Evolutionary conservation across 2,888 invertebrate genomes (phyloP).

Genomic region (Criorhina ranunculi): DNA sequence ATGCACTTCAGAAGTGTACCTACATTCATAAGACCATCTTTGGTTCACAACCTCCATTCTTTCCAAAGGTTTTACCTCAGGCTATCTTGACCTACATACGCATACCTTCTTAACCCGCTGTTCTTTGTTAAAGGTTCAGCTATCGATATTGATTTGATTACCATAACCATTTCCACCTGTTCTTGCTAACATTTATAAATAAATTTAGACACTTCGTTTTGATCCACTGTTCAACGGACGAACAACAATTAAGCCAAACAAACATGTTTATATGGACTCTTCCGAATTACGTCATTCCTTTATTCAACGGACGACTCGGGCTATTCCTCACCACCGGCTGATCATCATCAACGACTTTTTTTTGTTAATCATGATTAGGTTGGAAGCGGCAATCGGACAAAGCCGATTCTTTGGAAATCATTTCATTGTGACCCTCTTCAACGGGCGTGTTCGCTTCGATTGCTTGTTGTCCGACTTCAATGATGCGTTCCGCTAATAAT

Average conservation of each 20-base stretch:
- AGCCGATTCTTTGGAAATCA: constrained; percentile 55
- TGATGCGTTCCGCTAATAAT: constrained; percentile 70
- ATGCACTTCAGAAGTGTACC: too few relatives aligned
- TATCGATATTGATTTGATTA: too few relatives aligned
- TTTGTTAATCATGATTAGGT: constrained; percentile 51
- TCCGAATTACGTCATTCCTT: constrained; percentile 70
- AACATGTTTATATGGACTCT: constrained; percentile 54
- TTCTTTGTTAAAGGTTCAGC: too few relatives aligned
- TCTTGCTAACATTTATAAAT: too few relatives aligned
- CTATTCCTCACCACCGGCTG: constrained; percentile 17
- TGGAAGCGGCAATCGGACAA: constrained; percentile 52
- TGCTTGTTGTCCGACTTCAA: constrained; percentile 50
- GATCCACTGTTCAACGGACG: constrained; percentile 31
- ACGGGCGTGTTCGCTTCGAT: constrained; percentile 53
- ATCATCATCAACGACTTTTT: constrained; percentile 23
- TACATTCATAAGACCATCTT: too few relatives aligned
- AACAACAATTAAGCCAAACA: constrained; percentile 67
- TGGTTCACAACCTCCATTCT: too few relatives aligned
- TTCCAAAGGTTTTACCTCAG: too few relatives aligned
- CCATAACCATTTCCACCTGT: too few relatives aligned
- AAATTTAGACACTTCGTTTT: too few relatives aligned
- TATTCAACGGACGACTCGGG: constrained; percentile 44
- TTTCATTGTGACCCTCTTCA: constrained; percentile 30
- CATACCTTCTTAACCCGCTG: too few relatives aligned
- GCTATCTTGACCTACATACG: too few relatives aligned